Evolutionary conservation across 2,888 invertebrate species (phyloP).

Genomic region (Ichneumoninae sp.): DNA sequence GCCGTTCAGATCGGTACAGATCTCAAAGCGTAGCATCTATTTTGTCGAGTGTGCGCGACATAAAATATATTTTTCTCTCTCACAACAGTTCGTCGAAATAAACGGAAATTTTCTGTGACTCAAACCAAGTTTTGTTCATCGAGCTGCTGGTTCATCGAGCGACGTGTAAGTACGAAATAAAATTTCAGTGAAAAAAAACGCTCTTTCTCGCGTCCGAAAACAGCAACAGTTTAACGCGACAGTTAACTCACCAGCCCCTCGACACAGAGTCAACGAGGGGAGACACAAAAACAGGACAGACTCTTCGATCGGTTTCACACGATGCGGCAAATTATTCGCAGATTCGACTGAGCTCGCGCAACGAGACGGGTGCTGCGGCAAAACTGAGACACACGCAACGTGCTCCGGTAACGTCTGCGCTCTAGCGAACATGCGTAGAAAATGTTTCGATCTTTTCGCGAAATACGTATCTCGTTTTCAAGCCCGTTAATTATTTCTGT

Average conservation of each 20-base stretch:
- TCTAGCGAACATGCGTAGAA: constrained; percentile 37
- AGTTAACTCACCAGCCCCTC: neutral
- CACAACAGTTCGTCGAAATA: neutral
- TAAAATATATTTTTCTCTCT: neutral
- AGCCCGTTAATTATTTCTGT: neutral
- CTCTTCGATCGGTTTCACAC: neutral
- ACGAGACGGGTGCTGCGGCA: constrained; percentile 30
- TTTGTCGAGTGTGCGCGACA: constrained; percentile 31
- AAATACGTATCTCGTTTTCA: neutral
- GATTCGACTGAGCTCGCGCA: neutral
- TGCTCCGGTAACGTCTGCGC: constrained; percentile 43
- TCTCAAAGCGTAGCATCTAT: constrained; percentile 65
- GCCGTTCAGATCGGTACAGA: constrained; percentile 72
- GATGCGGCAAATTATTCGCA: neutral
- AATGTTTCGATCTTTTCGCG: neutral
- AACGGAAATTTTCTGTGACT: constrained; percentile 16
- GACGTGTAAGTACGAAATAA: neutral
- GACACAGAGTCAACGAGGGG: neutral
- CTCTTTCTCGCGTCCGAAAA: neutral
- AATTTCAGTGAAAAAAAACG: neutral
- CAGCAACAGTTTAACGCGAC: neutral
- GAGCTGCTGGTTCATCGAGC: neutral
- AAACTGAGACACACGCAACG: constrained; percentile 28
- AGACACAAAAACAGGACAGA: neutral
- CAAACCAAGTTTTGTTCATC: constrained; percentile 8